phyloP scores from a whole-genome alignment of 2,888 invertebrate genomes.

The Hyppa rectilinea region DNA sequence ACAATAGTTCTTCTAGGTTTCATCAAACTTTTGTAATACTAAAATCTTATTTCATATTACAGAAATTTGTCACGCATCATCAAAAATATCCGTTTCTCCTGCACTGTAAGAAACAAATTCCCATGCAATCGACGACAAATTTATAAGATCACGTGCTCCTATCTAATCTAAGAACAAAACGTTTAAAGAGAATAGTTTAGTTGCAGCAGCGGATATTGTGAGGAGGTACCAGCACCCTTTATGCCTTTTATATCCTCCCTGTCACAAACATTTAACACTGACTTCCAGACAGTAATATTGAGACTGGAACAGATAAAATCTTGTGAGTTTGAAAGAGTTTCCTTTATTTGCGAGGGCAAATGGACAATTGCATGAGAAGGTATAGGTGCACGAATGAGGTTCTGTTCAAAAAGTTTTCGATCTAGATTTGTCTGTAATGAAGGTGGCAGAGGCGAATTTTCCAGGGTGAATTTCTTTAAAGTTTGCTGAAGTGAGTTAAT shows the following conservation, averaged over 20 bases:
- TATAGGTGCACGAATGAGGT: constrained; percentile 66
- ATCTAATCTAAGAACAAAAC: constrained; percentile 66
- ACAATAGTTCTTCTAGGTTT: neutral
- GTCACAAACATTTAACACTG: constrained; percentile 82
- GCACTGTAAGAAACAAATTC: neutral
- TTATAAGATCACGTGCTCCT: constrained; percentile 67
- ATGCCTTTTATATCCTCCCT: constrained; percentile 72
- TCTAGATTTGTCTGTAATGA: constrained; percentile 63
- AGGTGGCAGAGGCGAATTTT: constrained; percentile 43
- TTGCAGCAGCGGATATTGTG: constrained; percentile 74
- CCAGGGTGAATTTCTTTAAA: constrained; percentile 41
- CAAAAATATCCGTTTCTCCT: neutral
- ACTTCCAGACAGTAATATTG: constrained; percentile 81
- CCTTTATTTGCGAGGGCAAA: constrained; percentile 70
- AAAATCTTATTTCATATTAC: neutral
- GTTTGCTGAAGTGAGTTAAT: constrained; percentile 29
- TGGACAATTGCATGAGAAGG: constrained; percentile 67
- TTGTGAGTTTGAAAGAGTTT: constrained; percentile 72
- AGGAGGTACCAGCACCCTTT: constrained; percentile 69
- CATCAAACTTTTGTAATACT: neutral
- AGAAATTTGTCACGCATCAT: neutral
- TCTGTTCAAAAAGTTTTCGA: constrained; percentile 61
- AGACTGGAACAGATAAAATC: constrained; percentile 75
- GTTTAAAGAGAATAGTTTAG: constrained; percentile 71
- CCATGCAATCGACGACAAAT: constrained; percentile 53